Evolutionary conservation across 2,797 vertebrate species (phyloP).

Genomic region (Petrocephalus schoutedeni): DNA sequence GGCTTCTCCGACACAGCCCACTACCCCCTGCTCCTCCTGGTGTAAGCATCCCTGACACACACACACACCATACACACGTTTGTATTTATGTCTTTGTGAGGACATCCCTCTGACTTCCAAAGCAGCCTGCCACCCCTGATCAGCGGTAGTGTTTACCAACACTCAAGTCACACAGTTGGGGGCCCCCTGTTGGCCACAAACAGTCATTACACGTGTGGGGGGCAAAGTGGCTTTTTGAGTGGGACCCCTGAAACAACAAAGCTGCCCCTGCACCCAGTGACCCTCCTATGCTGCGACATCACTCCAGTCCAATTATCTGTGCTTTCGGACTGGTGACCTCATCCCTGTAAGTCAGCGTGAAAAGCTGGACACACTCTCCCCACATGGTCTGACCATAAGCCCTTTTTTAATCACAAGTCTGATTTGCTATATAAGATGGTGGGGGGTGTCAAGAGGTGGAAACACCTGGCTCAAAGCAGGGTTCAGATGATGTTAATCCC

Average conservation of each 20-base stretch:
- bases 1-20: constrained; percentile 71
- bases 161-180: not conserved
- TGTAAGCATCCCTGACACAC: constrained; percentile 70
- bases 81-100: not conserved
- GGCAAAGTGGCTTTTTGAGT: not conserved
- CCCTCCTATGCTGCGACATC: not conserved
- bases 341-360: not conserved
- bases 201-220: not conserved
- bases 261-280: not conserved
- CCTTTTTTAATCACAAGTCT: not conserved
- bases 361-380: not conserved
- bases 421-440: not conserved
- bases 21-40: constrained; percentile 87
- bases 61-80: not conserved
- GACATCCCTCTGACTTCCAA: not conserved
- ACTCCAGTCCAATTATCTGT: not conserved
- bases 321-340: not conserved
- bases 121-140: not conserved
- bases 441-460: not conserved
- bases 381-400: not conserved
- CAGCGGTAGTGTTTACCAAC: not conserved
- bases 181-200: not conserved
- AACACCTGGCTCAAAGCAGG: not conserved
- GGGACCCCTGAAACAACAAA: not conserved
- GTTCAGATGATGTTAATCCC: not conserved